These are phyloP conservation scores for Drosophila littoralis DNA, from an alignment of 1,140 invertebrate species.

Conservation along the genomic window DNA sequence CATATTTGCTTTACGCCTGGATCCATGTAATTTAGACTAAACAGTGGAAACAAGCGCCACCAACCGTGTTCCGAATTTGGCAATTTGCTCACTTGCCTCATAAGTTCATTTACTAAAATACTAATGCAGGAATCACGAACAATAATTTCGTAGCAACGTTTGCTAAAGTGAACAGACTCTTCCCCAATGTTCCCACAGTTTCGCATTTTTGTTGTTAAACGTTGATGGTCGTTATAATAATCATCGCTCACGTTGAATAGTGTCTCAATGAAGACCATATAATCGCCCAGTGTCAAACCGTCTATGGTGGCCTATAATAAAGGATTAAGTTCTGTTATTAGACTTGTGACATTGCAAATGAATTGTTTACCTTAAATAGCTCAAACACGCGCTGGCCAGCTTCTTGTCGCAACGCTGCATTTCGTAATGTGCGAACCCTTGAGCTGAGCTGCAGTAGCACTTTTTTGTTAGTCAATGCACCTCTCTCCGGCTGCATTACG, in stretches of 20 bases:
- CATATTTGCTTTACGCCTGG: not conserved
- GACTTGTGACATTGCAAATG: not conserved
- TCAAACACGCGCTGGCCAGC: slow-evolving; percentile 19
- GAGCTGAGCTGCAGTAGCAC: slow-evolving; percentile 54
- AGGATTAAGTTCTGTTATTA: not conserved
- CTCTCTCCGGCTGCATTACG: slow-evolving; percentile 14
- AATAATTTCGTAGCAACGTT: slow-evolving; percentile 56
- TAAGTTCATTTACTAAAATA: slow-evolving; percentile 27
- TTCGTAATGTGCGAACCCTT: slow-evolving; percentile 57
- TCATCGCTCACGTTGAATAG: slow-evolving; percentile 60
- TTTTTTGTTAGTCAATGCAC: slow-evolving; percentile 14
- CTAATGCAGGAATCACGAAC: not conserved
- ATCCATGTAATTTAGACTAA: slow-evolving; percentile 12
- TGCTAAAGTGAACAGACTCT: slow-evolving; percentile 38
- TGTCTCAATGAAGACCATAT: slow-evolving; percentile 60
- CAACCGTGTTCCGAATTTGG: slow-evolving; percentile 53
- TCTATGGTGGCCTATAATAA: slow-evolving; percentile 37
- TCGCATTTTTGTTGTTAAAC: slow-evolving; percentile 44
- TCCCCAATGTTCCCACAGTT: slow-evolving; percentile 24
- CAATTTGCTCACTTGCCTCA: slow-evolving; percentile 28
- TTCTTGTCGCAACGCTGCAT: slow-evolving; percentile 39
- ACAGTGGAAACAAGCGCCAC: slow-evolving; percentile 53
- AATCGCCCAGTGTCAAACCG: slow-evolving; percentile 52
- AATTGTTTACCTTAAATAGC: slow-evolving; percentile 51
- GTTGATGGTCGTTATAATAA: slow-evolving; percentile 32